phyloP scores from a whole-genome alignment of 2,113 vertebrate genomes.

The Scytalopus superciliaris region DNA sequence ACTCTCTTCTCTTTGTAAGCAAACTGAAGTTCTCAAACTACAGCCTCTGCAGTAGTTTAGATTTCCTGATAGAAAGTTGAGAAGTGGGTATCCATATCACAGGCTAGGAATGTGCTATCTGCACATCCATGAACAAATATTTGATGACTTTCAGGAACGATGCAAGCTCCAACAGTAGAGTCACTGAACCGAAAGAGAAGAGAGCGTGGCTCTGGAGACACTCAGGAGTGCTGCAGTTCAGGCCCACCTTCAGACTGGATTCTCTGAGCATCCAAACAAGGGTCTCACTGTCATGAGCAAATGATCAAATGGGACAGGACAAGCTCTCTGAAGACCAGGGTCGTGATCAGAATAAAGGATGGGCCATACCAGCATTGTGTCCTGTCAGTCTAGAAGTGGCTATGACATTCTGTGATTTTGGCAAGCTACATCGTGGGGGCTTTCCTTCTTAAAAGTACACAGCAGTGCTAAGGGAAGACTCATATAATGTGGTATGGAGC shows the following conservation, averaged over 20 bases:
- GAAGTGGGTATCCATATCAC: neutral
- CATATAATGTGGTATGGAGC: neutral
- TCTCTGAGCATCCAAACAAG: neutral
- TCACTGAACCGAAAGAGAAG: neutral
- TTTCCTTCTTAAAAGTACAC: neutral
- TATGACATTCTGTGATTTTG: neutral
- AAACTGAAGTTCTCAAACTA: neutral
- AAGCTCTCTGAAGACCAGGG: neutral
- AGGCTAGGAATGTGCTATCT: neutral
- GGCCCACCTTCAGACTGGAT: neutral
- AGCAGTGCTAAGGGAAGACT: neutral
- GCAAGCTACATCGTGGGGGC: neutral
- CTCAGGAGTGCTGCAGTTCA: neutral
- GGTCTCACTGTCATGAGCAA: neutral
- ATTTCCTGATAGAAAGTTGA: neutral
- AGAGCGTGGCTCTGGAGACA: neutral
- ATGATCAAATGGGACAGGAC: neutral
- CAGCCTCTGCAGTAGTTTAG: neutral
- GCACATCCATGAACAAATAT: neutral
- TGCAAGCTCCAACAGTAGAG: fast-evolving
- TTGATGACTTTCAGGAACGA: neutral
- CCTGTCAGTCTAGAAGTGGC: neutral
- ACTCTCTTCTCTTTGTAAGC: neutral
- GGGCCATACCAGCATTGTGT: neutral
- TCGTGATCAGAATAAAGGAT: neutral